Evolutionary conservation across 35 echinoderm and acorn worm genomes (phyloP), one percentile per base, ranked within the genome.

Genomic region (Antedon bifida): DNA sequence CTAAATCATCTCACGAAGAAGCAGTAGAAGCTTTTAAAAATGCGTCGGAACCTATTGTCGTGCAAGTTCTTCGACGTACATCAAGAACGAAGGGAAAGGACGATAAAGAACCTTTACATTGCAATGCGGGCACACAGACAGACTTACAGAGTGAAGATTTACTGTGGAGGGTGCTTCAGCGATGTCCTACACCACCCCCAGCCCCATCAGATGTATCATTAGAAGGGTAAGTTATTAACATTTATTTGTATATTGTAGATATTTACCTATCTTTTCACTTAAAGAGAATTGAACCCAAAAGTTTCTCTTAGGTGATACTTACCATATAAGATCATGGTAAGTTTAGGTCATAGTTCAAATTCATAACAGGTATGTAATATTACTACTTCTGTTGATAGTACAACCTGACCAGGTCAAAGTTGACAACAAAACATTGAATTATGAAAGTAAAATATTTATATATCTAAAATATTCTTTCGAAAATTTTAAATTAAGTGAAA

Each of bases 21-120:
- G 94, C 94, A 0, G 94, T 97, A 12, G 94, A 97, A 74, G 94
- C 94, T 28, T 97, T 97, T 88, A 92, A 92, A 36, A 97, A 97
- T 77, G 94, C 94, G 35, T 79, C 88, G 16, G 94, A 97, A 82
- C 94, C 94, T 11, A 97, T 97, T 81, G 87, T 92, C 23, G 94
- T 97, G 2, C 90, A 97, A 36, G 94, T 97, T 11, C 78, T 99
- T 34, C 77, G 95, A 19, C 77, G 95, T 35, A 86, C 95, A 31
- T 81, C 91, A 31, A 33, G 84, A 17, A 29, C 80, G 19, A 81
- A 88, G 75, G 74, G 78, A 26, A 86, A 36, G 8, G 83, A 83
- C 29, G 36, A 84, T 64, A 89, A 89, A 39, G 89, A 91, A 34
- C 82, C 86, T 45, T 80, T 87, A 17, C 75, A 85, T 28, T 97